Percentiles rank a stretch among this genome's conserved stretches.
phyloP scores from a whole-genome alignment of 2,113 vertebrate species.

The Campylomormyrus numenius region DNA sequence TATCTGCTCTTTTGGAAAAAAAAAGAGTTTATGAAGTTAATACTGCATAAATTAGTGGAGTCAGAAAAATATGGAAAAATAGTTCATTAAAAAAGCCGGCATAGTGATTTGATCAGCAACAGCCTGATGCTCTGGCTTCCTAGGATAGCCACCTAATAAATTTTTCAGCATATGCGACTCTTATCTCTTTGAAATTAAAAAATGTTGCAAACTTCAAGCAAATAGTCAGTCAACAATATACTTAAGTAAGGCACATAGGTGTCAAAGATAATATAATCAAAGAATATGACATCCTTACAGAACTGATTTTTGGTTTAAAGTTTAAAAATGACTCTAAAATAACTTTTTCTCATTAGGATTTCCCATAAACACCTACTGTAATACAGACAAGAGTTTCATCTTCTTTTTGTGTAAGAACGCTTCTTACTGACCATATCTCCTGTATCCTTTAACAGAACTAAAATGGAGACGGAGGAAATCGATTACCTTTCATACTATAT shows the following conservation, averaged over 20 bases:
- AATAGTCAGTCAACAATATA: background rate
- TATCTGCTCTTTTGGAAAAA: background rate
- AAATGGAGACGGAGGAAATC: constrained; percentile 18
- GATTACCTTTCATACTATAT: constrained; percentile 28
- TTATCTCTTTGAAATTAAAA: background rate
- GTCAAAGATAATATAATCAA: background rate
- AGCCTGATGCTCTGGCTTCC: background rate
- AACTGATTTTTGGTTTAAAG: background rate
- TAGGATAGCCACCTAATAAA: background rate
- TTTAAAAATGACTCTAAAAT: background rate
- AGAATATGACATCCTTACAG: background rate
- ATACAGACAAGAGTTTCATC: background rate
- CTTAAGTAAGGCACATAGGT: background rate
- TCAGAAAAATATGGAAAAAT: background rate
- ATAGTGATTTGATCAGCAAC: background rate
- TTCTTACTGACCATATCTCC: background rate
- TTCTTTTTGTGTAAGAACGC: background rate
- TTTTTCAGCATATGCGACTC: background rate
- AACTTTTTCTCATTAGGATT: background rate
- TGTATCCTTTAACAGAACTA: background rate
- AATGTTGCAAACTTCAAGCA: background rate
- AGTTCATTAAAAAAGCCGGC: background rate
- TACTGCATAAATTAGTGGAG: background rate
- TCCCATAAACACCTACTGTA: background rate
- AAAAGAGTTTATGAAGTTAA: background rate